Evolutionary conservation across 2,797 vertebrate species (phyloP), one percentile per base, ranked within the genome.

Genomic region (Miichthys miiuy): DNA sequence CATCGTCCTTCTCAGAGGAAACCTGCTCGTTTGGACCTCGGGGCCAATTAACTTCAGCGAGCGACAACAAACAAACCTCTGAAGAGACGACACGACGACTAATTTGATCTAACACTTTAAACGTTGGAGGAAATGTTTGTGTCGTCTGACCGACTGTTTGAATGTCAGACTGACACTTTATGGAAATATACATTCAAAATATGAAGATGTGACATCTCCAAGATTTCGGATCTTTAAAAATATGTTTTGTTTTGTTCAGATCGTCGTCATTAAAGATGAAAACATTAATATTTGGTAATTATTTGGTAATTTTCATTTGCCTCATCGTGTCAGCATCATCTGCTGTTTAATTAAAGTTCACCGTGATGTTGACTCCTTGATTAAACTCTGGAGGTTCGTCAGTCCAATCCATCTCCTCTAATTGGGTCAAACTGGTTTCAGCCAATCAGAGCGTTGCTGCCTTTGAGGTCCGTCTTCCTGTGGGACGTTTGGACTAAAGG

Each of bases 1-100:
- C 85, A 57, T 5, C 14, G 0, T 74, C 47, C 42, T 48, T 47
- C 77, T 66, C 57, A 72, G 34, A 76, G 77, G 74, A 64, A 75
- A 62, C 27, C 6, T 34, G 42, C 56, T 38, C 65, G 58, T n/a
- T 34, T 55, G 27, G 27, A 74, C 55, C 66, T 78, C 13, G 0
- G 46, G 51, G 62, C 75, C 80, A 87, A 77, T 72, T 77, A 68
- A 20, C 50, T 62, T 30, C 1, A 3, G 25, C 12, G 1, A 56
- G 20, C 10, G 0, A 64, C 5, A 2, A 27, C 56, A 71, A 38
- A 52, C 68, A 67, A 68, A 68, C 5, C 7, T 56, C 65, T 65
- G 47, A 42, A 38, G 27, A 48, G 48, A 23, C 0, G 2, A 5
- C 7, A 8, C 41, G 2, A 34, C 5, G 18, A 18, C 14, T 62